Evolutionary conservation across 2,888 invertebrate species (phyloP).

Genomic region (Rotaria macrura): DNA sequence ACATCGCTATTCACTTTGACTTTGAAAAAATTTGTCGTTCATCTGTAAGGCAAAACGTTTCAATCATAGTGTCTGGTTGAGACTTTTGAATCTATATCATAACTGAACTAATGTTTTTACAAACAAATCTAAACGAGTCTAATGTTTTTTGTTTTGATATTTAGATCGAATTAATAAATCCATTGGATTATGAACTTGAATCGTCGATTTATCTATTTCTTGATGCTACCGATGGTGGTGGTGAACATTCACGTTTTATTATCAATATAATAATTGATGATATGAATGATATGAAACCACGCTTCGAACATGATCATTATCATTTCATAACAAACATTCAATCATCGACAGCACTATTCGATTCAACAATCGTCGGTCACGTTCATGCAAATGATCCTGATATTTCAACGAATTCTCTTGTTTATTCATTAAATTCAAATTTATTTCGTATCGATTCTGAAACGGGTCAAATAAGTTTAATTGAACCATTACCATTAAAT

Average conservation of each 20-base stretch:
- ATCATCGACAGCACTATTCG: background rate
- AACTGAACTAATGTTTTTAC: no score
- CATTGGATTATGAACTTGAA: conserved; percentile 6
- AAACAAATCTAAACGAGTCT: no score
- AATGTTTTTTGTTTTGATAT: background rate
- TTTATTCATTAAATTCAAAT: background rate
- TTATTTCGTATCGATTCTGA: background rate
- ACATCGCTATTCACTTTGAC: no score
- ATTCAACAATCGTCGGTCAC: background rate
- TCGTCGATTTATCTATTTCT: background rate
- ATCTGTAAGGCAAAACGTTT: no score
- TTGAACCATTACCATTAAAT: background rate
- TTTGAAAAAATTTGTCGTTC: no score
- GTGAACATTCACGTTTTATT: background rate
- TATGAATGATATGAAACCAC: background rate
- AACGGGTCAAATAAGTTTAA: background rate
- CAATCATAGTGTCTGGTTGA: no score
- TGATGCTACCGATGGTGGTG: background rate
- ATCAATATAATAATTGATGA: background rate
- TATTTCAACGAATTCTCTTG: background rate
- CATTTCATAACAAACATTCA: conserved; percentile 11
- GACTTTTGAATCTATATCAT: no score
- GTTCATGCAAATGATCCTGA: conserved; percentile 12
- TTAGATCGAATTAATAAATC: conserved; percentile 2
- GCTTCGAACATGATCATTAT: conserved; percentile 1